A percentile compares a stretch with the other conserved stretches of the same genome.
phyloP scores from a whole-genome alignment of 2,888 invertebrate genomes.

The Elgonia sp. region DNA sequence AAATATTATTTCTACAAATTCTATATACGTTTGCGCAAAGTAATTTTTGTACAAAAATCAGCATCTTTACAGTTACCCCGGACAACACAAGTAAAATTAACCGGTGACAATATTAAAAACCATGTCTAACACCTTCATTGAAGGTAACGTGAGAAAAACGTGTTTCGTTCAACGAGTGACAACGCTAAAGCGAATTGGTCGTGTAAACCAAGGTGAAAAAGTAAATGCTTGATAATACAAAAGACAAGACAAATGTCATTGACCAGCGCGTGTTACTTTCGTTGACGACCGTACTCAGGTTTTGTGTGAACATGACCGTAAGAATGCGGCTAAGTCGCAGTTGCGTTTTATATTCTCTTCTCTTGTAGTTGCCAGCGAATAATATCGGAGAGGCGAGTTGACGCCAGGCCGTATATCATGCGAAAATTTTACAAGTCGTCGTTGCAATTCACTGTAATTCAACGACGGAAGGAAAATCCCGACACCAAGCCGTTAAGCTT shows the following conservation, averaged over 20 bases:
- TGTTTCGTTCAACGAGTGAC: conserved; percentile 32
- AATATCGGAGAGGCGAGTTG: conserved; percentile 69
- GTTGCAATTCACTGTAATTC: conserved; percentile 76
- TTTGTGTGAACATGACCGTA: conserved; percentile 74
- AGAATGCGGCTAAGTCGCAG: conserved; percentile 73
- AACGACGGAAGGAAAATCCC: conserved; percentile 74
- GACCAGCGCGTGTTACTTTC: conserved; percentile 72
- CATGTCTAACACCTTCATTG: conserved; percentile 64
- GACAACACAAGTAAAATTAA: conserved; percentile 46
- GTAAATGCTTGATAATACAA: conserved; percentile 67
- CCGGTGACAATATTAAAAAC: conserved; percentile 61
- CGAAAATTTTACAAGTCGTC: conserved; percentile 77
- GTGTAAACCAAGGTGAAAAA: conserved; percentile 57
- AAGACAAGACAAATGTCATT: conserved; percentile 70
- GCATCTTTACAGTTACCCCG: conserved; percentile 1
- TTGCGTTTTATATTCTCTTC: conserved; percentile 72
- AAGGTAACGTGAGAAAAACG: conserved; percentile 64
- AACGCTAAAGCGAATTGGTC: conserved; percentile 59
- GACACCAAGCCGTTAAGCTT: conserved; percentile 58
- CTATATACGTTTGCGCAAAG: too few relatives aligned
- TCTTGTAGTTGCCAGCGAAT: conserved; percentile 62
- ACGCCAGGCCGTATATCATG: conserved; percentile 78
- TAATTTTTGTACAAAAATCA: conserved; percentile 23
- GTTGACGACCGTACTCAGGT: conserved; percentile 73
- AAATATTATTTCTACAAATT: background rate